Conservation (phyloP, 2,113 vertebrate genomes). For the Paedocypris sp. region DNA sequence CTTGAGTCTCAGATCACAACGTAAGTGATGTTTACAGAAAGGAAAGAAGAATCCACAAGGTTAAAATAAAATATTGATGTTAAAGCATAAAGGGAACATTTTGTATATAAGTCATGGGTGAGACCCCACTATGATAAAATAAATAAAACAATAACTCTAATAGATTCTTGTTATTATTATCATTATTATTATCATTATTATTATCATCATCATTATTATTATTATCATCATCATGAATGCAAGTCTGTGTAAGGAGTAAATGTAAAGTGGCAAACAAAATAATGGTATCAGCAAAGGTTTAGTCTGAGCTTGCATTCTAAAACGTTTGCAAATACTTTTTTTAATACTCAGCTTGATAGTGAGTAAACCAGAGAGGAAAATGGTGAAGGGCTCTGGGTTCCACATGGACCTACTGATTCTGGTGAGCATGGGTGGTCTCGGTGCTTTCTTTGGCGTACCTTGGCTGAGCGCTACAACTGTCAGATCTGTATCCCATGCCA, state of each 20-base stretch:
- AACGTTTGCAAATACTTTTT: background rate
- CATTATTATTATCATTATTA: too few species aligned
- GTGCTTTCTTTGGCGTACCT: constrained; percentile 82
- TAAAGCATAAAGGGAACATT: background rate
- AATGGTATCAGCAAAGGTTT: too few species aligned
- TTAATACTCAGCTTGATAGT: constrained; percentile 69
- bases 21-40: constrained; percentile 57
- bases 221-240: too few species aligned
- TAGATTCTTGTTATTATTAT: too few species aligned
- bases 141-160: too few species aligned
- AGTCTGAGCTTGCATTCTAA: too few species aligned
- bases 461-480: constrained; percentile 95
- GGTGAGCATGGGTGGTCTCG: constrained; percentile 81
- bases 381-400: constrained; percentile 90
- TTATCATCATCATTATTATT: too few species aligned
- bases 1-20: constrained; percentile 97
- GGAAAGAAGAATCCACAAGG: background rate
- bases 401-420: constrained; percentile 88
- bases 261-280: too few species aligned
- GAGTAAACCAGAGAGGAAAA: constrained; percentile 87
- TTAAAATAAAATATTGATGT: background rate
- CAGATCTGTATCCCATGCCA: constrained; percentile 85
- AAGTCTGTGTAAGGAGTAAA: too few species aligned
- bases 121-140: too few species aligned
- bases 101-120: too few species aligned